Conservation (phyloP, 2,888 invertebrate genomes). For the Pasiphila rectangulata region DNA sequence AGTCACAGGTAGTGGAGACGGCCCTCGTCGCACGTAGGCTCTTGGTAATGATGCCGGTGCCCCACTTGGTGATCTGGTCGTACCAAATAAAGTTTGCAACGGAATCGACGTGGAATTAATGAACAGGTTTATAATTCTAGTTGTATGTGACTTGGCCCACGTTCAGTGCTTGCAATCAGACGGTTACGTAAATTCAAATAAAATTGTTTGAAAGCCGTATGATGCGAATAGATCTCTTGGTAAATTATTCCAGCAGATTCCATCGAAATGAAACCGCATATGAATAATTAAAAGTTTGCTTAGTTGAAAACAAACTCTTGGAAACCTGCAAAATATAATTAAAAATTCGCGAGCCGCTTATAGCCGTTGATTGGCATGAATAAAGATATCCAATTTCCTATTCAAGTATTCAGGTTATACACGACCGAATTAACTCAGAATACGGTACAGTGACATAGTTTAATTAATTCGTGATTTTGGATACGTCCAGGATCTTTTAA, state of each 20-base stretch:
- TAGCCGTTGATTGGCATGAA: constrained; percentile 33
- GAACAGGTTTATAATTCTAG: constrained; percentile 35
- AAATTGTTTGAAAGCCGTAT: constrained; percentile 13
- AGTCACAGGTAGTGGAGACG: constrained; percentile 34
- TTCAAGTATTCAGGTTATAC: constrained; percentile 41
- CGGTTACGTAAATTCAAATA: constrained; percentile 7
- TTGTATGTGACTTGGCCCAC: constrained; percentile 40
- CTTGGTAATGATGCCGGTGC: constrained; percentile 47
- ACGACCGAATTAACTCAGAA: constrained; percentile 33
- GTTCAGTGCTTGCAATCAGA: constrained; percentile 22
- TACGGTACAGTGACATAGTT: constrained; percentile 45
- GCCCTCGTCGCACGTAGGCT: constrained; percentile 52
- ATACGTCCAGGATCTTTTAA: constrained; percentile 7
- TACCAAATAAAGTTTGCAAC: constrained; percentile 56
- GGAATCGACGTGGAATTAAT: constrained; percentile 48
- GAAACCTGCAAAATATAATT: constrained; percentile 37
- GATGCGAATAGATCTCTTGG: no score
- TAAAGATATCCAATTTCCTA: constrained; percentile 41
- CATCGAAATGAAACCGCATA: no score
- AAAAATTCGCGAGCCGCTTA: constrained; percentile 15
- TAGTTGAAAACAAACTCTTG: constrained; percentile 26
- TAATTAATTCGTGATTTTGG: constrained; percentile 12
- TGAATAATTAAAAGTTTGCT: no score
- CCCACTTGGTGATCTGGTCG: constrained; percentile 46
- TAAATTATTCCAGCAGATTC: no score